Percentiles rank a stretch among this genome's conserved stretches.
Conservation (phyloP, 2,797 vertebrate species). For the Melopsittacus undulatus region DNA sequence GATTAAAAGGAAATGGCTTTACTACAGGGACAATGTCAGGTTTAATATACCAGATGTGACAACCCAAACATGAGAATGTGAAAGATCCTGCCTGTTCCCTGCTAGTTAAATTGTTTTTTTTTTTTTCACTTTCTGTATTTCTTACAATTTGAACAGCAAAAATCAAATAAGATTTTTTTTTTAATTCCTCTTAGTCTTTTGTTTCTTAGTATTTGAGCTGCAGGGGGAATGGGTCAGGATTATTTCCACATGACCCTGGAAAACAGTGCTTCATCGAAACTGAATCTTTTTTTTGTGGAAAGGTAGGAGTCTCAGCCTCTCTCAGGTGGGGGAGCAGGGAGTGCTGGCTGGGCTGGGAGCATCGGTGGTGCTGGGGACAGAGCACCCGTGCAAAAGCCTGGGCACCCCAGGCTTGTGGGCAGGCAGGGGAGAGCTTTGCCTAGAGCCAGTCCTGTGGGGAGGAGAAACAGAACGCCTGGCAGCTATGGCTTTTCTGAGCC, state of each 20-base stretch:
- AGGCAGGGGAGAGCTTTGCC: neutral
- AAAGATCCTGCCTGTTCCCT: neutral
- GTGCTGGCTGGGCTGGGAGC: neutral
- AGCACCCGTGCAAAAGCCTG: neutral
- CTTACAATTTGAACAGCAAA: neutral
- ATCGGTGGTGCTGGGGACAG: accelerated
- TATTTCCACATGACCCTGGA: neutral
- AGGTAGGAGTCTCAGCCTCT: neutral
- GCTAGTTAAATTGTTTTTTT: neutral
- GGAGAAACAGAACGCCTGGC: accelerated
- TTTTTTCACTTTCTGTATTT: neutral
- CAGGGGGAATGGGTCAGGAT: neutral
- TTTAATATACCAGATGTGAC: constrained; percentile 27
- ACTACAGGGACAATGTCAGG: neutral
- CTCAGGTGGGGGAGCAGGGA: neutral
- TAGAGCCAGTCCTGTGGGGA: neutral
- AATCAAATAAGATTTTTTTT: neutral
- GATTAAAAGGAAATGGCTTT: constrained; percentile 27
- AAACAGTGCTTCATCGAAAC: neutral
- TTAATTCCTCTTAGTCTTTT: neutral
- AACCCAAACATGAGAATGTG: neutral
- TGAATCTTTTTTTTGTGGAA: neutral
- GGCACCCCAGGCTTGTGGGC: neutral
- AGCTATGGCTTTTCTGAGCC: neutral
- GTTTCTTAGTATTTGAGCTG: neutral